Evolutionary conservation across 2,113 vertebrate species (phyloP).

Genomic region (Irena cyanogastra): DNA sequence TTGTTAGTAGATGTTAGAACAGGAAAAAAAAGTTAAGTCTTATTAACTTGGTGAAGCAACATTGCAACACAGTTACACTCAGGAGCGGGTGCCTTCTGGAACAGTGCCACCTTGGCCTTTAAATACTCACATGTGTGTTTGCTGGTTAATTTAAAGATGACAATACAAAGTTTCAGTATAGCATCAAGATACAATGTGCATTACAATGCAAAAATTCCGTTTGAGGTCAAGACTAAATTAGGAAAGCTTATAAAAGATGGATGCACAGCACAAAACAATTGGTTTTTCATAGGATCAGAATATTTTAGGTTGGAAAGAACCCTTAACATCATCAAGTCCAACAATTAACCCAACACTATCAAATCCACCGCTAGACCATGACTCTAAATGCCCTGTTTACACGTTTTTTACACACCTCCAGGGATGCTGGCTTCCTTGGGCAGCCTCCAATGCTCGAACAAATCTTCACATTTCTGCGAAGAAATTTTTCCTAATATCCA

Average conservation of each 20-base stretch:
- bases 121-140: not conserved
- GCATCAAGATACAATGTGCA: not conserved
- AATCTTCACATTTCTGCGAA: not conserved
- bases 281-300: not conserved
- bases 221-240: not conserved
- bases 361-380: not conserved
- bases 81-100: not conserved
- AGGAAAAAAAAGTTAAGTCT: not conserved
- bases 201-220: not conserved
- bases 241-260: not conserved
- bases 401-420: accelerated
- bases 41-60: not conserved
- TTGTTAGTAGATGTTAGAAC: not conserved
- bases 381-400: not conserved
- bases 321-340: accelerated
- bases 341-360: not conserved
- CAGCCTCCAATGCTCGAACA: not conserved
- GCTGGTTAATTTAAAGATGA: not conserved
- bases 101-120: not conserved
- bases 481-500: not conserved
- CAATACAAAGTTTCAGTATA: not conserved
- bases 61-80: not conserved
- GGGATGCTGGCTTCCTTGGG: not conserved
- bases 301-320: not conserved
- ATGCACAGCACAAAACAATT: not conserved